phyloP scores from a whole-genome alignment of 1,140 invertebrate genomes.

The Cydia pomonella region DNA sequence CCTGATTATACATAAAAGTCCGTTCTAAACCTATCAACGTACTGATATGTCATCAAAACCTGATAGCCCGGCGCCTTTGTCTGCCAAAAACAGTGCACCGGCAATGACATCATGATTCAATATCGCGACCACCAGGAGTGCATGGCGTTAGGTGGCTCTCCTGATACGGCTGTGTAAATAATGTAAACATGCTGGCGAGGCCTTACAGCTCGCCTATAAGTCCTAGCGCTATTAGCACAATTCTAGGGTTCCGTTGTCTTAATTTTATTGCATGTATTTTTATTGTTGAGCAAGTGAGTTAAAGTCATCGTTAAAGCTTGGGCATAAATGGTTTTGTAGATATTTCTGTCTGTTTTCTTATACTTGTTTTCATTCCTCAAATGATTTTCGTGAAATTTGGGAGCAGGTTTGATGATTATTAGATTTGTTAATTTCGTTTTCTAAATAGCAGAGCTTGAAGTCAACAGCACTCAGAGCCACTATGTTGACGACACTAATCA shows the following conservation, averaged over 20 bases:
- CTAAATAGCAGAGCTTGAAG: too few species aligned
- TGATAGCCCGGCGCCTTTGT: not conserved
- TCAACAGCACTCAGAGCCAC: too few species aligned
- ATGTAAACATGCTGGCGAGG: constrained; percentile 46
- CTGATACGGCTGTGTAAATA: constrained; percentile 40
- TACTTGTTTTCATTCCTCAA: too few species aligned
- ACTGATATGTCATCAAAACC: not conserved
- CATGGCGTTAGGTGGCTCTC: constrained; percentile 49
- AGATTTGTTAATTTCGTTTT: too few species aligned
- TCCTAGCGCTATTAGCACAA: not conserved
- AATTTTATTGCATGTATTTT: too few species aligned
- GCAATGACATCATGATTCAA: constrained; percentile 31
- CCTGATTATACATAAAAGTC: not conserved
- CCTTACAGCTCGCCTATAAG: constrained; percentile 24
- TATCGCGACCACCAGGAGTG: constrained; percentile 56
- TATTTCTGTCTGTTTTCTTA: too few species aligned
- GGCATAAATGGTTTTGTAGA: too few species aligned
- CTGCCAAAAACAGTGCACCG: not conserved
- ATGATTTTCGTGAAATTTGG: too few species aligned
- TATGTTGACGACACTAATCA: too few species aligned
- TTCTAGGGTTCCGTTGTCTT: not conserved
- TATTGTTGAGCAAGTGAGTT: too few species aligned
- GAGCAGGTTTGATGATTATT: too few species aligned
- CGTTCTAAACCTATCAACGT: not conserved
- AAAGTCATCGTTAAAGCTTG: too few species aligned